These are phyloP conservation scores for Stylophora pistillata DNA, from an alignment of 64 coral and sea anemone genomes.

Conservation along the genomic window DNA sequence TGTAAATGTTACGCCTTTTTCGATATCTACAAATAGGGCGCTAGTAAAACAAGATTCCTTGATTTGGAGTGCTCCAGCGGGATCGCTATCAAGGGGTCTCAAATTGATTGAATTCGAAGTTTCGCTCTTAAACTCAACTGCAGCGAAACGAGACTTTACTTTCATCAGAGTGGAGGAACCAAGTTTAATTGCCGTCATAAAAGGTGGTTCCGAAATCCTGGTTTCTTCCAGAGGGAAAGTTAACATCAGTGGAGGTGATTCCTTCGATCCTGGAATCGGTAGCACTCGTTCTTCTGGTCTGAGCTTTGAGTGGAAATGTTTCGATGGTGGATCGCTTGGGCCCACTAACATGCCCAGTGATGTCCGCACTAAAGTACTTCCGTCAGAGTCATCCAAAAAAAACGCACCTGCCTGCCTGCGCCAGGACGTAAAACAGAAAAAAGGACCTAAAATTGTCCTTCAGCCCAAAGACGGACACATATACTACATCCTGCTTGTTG, in stretches of 20 bases:
- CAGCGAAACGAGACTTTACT: background rate
- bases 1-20: background rate
- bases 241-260: background rate
- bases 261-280: background rate
- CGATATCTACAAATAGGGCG: background rate
- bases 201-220: background rate
- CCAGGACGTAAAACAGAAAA: background rate
- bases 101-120: slow-evolving; percentile 21
- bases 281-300: background rate
- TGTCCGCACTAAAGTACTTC: no score
- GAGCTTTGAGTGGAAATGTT: background rate
- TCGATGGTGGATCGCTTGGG: background rate
- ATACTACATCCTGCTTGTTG: background rate
- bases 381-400: background rate
- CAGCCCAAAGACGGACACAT: background rate
- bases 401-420: background rate
- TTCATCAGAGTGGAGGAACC: background rate
- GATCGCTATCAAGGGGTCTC: background rate
- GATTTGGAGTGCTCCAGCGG: background rate
- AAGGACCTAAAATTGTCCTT: background rate
- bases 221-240: background rate
- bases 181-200: background rate
- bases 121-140: background rate
- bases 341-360: background rate
- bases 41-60: background rate